Base-by-base conservation (phyloP, 1,140 invertebrate species). In the Triops cancriformis region DNA sequence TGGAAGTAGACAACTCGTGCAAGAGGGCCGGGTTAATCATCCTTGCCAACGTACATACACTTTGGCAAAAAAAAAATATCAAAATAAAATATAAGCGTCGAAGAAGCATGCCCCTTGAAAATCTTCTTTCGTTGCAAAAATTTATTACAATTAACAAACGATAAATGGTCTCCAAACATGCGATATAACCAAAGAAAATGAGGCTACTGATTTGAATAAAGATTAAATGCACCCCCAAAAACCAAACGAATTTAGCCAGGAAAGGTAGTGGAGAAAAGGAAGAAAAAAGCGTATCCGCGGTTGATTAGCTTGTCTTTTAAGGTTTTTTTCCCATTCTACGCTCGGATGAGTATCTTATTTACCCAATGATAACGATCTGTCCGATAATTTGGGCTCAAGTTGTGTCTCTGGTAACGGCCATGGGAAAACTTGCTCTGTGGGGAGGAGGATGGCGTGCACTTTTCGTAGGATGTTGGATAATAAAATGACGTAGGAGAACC, bases 281-380 rank as follows among this genome's bases (percentile, higher is more conserved):
- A 37, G 31, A 37, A 37, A 37, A 37, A 37, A n/a, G 51, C 51
- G 51, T 64, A 23, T 64, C 18, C 10, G 51, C 51, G 51, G 51
- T 64, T 23, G 51, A 64, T 14, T 64, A 23, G 51, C 51, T 64
- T 64, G 23, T 23, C 18, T n/a, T n/a, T 64, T 64, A 37, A 37
- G 31, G 2, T 37, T 37, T 7, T 37, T 37, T 37, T 37, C 31
- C n/a, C n/a, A 37, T 7, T 23, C 51, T 64, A 64, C 23, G 51
- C 51, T 23, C 51, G 51, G 23, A 64, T 64, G 51, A 64, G 51
- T 64, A 64, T 64, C 51, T 64, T 64, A 23, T 64, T 64, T 64
- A 64, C 51, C 51, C 51, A 64, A 64, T 64, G 51, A 23, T 64
- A 64, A 64, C 51, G 51, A 64, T 64, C 51, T 23, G 51, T 64